Evolutionary conservation across 1,140 invertebrate genomes (phyloP).

Genomic region (Euura saliciscinereae): DNA sequence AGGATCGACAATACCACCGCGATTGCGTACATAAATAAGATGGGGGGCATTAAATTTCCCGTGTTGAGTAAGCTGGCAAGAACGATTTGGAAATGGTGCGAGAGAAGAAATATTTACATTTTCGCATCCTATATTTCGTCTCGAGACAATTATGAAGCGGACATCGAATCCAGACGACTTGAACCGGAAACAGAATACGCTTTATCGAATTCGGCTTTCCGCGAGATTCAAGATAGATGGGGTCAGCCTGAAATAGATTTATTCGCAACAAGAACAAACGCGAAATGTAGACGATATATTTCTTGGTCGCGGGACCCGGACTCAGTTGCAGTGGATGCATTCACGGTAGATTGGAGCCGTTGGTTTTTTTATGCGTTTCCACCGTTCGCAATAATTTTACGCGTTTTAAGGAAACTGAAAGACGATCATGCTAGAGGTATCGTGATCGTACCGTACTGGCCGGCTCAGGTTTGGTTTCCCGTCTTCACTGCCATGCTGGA

Average conservation of each 20-base stretch:
- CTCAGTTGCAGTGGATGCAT: slow-evolving; percentile 18
- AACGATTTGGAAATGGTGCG: slow-evolving; percentile 28
- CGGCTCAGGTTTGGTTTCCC: slow-evolving; percentile 38
- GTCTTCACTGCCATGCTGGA: neutral
- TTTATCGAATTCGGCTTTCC: neutral
- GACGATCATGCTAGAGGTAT: slow-evolving; percentile 29
- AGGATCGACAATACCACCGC: slow-evolving; percentile 21
- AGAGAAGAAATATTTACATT: slow-evolving; percentile 18
- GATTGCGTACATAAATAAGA: slow-evolving; percentile 22
- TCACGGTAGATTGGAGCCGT: slow-evolving; percentile 17
- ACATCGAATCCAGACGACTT: slow-evolving; percentile 20
- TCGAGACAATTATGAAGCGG: slow-evolving; percentile 23
- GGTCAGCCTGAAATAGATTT: slow-evolving; percentile 19
- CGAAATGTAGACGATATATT: slow-evolving; percentile 23
- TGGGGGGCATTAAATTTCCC: slow-evolving; percentile 19
- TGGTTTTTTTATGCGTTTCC: slow-evolving; percentile 17
- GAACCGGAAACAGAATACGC: neutral
- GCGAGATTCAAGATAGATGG: neutral
- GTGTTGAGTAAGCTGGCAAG: slow-evolving; percentile 20
- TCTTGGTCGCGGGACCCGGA: slow-evolving; percentile 14
- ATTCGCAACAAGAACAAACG: slow-evolving; percentile 21
- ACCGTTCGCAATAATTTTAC: neutral
- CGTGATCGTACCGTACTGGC: slow-evolving; percentile 28
- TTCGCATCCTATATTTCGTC: slow-evolving; percentile 30
- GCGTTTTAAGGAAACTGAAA: slow-evolving; percentile 29